A percentile compares a stretch with the other conserved stretches of the same genome.
These are phyloP conservation scores for Gouania willdenowi DNA, from an alignment of 2,797 vertebrate genomes.

Conservation along the genomic window DNA sequence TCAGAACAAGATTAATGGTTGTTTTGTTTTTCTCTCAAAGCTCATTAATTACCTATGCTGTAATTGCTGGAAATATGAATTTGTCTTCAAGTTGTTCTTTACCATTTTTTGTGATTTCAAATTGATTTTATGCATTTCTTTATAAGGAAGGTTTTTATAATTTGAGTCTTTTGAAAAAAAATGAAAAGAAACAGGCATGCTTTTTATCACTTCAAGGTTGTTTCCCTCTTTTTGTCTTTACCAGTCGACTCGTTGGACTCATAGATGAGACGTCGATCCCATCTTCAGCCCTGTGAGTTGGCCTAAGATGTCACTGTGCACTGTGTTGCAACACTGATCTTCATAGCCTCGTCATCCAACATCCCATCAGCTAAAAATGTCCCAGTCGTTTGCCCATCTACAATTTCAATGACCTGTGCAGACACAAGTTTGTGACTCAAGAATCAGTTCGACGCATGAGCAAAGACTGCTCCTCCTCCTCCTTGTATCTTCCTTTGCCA, in stretches of 20 bases:
- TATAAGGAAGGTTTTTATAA: no score
- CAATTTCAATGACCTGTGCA: constrained; percentile 53
- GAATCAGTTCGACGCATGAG: constrained; percentile 46
- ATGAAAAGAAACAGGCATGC: no score
- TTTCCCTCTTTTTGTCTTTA: constrained; percentile 3
- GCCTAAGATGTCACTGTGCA: constrained; percentile 29
- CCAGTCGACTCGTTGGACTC: constrained; percentile 72
- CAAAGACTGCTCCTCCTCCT: constrained; percentile 31
- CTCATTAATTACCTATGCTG: no score
- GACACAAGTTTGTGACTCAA: constrained; percentile 40
- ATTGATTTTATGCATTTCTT: no score
- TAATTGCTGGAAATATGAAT: no score
- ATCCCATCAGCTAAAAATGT: constrained; percentile 34
- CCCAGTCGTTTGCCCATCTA: constrained; percentile 36
- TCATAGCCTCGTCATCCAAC: constrained; percentile 36
- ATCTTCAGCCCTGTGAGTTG: constrained; percentile 22
- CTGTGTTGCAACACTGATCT: constrained; percentile 30
- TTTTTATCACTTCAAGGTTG: no score
- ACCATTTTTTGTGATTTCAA: no score
- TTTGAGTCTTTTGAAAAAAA: no score
- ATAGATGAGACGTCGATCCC: constrained; percentile 41
- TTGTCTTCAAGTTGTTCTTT: no score
- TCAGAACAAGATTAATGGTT: no score
- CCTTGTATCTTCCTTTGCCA: constrained; percentile 57
- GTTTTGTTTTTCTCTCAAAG: no score